Evolutionary conservation across 2,888 invertebrate genomes (phyloP).

Genomic region (Saturnia japonica): DNA sequence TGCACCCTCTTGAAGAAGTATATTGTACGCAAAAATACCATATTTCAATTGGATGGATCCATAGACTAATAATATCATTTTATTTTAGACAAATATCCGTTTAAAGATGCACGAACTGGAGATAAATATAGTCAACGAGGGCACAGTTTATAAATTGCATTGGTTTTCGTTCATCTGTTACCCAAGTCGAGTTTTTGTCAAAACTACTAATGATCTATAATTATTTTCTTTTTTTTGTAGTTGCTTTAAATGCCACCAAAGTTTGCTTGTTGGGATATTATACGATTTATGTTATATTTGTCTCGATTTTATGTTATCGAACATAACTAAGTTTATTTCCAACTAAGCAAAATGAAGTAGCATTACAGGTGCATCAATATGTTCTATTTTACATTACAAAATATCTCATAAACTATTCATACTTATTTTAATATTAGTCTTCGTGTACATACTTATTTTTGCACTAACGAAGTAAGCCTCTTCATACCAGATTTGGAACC

Average conservation of each 20-base stretch:
- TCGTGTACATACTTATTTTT: slow-evolving; percentile 45
- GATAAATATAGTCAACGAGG: no score
- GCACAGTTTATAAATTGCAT: neutral
- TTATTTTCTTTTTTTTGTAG: neutral
- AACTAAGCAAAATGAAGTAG: neutral
- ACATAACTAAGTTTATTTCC: neutral
- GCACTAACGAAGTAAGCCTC: slow-evolving; percentile 71
- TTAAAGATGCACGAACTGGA: no score
- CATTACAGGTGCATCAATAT: neutral
- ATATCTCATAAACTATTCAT: neutral
- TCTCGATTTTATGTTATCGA: neutral
- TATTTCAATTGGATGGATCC: neutral
- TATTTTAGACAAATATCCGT: no score
- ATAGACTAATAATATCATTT: no score
- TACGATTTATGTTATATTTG: neutral
- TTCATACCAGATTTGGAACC: slow-evolving; percentile 68
- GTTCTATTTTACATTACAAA: slow-evolving; percentile 1
- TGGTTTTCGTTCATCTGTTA: neutral
- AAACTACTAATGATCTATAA: neutral
- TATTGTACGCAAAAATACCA: neutral
- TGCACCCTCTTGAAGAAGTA: neutral
- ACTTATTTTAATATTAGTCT: slow-evolving; percentile 44
- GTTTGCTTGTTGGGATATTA: neutral
- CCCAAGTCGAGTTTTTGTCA: neutral
- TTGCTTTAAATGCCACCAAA: neutral